These are phyloP conservation scores for Dasypolia templi DNA, from an alignment of 2,888 invertebrate genomes.

Conservation along the genomic window DNA sequence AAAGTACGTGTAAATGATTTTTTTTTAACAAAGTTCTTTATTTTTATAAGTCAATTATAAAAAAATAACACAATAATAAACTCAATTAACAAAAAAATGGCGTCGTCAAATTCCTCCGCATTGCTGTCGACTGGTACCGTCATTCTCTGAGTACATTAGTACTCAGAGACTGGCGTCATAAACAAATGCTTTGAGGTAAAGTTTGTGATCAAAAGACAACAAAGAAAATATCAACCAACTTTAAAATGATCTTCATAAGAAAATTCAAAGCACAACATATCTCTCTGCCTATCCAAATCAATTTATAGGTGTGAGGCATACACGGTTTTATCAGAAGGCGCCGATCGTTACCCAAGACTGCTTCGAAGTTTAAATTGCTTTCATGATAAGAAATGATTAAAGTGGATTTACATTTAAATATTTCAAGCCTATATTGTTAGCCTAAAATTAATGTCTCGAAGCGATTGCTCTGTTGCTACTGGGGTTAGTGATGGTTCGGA, in stretches of 20 bases:
- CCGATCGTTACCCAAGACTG: slow-evolving; percentile 54
- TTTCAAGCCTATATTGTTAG: no score
- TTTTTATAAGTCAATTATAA: no score
- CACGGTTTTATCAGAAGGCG: slow-evolving; percentile 47
- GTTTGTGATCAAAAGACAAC: not conserved
- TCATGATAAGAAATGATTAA: slow-evolving; percentile 59
- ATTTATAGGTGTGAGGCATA: slow-evolving; percentile 55
- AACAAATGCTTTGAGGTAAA: no score
- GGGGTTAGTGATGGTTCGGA: not conserved
- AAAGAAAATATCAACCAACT: not conserved
- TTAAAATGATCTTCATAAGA: no score
- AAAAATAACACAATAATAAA: no score
- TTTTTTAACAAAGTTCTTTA: no score
- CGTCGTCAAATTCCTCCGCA: no score
- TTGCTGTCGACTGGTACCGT: no score
- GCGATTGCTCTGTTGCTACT: slow-evolving; percentile 27
- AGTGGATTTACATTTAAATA: slow-evolving; percentile 58
- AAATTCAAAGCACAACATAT: not conserved
- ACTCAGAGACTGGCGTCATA: no score
- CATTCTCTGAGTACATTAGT: no score
- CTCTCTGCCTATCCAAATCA: slow-evolving; percentile 4
- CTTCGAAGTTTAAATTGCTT: slow-evolving; percentile 57
- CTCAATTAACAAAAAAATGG: no score
- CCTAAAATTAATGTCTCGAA: slow-evolving; percentile 47
- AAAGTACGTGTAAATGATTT: no score